These are phyloP conservation scores for Crotalus viridis DNA, from an alignment of 2,113 vertebrate species.

Conservation along the genomic window DNA sequence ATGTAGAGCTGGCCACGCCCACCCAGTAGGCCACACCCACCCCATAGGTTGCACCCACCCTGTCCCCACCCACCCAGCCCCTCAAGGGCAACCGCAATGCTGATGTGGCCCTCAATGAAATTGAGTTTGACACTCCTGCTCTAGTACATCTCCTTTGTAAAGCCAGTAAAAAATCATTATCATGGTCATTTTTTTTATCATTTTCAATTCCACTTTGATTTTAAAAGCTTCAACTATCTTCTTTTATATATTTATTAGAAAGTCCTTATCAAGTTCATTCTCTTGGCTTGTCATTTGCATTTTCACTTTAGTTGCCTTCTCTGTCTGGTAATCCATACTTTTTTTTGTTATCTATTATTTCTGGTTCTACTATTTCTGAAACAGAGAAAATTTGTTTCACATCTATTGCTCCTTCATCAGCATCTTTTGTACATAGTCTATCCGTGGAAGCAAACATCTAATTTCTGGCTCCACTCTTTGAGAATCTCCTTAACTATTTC, in stretches of 20 bases:
- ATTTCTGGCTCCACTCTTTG: not conserved
- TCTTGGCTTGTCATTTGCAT: not conserved
- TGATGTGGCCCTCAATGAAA: no score
- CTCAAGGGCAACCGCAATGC: no score
- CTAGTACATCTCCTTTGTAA: not conserved
- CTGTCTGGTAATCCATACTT: not conserved
- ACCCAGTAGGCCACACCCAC: no score
- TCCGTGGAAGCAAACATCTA: not conserved
- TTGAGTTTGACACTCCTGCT: no score
- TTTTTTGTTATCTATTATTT: not conserved
- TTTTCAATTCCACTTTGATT: not conserved
- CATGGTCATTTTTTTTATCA: not conserved
- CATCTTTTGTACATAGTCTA: not conserved
- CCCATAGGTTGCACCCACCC: no score
- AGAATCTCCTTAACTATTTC: not conserved
- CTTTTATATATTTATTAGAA: not conserved
- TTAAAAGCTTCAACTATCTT: not conserved
- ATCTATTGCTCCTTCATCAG: not conserved
- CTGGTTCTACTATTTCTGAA: not conserved
- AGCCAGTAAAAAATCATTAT: not conserved
- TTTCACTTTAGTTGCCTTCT: not conserved
- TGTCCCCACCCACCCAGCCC: no score
- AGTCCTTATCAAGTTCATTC: not conserved
- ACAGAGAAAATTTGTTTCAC: not conserved
- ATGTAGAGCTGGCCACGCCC: no score